These are phyloP conservation scores for Tricholaema leucomelas DNA, from an alignment of 2,113 vertebrate genomes.

Conservation along the genomic window DNA sequence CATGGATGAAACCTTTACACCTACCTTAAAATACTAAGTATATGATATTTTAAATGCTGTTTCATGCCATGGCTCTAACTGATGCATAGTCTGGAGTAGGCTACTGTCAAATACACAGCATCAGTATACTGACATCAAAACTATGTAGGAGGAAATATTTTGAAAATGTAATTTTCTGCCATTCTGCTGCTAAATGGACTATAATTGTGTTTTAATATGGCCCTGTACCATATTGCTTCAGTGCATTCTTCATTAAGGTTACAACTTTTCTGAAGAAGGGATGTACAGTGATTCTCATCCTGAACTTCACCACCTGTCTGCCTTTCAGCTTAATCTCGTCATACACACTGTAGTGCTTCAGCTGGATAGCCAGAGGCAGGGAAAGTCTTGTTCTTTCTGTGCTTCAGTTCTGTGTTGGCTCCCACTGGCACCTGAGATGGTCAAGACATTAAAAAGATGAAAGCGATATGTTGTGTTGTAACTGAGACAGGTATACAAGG, in stretches of 20 bases:
- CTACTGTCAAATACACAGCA: background rate
- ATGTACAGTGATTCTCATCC: background rate
- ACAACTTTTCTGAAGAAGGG: background rate
- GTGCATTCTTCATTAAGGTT: background rate
- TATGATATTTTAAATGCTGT: background rate
- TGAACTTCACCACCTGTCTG: background rate
- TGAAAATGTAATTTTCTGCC: background rate
- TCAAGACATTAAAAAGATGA: background rate
- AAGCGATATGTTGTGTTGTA: background rate
- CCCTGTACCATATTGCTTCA: background rate
- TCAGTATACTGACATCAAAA: background rate
- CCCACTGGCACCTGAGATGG: background rate
- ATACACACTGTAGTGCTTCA: background rate
- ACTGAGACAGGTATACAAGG: background rate
- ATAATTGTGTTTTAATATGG: background rate
- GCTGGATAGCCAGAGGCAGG: background rate
- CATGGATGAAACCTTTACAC: background rate
- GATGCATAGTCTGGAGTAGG: background rate
- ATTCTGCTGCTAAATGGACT: background rate
- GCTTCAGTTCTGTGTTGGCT: background rate
- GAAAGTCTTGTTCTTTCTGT: background rate
- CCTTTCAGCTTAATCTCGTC: background rate
- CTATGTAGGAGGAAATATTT: background rate
- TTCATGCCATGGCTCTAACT: background rate
- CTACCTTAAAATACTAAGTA: background rate